phyloP scores from a whole-genome alignment of 2,888 invertebrate species.

The Hemicrepidius hirtus region DNA sequence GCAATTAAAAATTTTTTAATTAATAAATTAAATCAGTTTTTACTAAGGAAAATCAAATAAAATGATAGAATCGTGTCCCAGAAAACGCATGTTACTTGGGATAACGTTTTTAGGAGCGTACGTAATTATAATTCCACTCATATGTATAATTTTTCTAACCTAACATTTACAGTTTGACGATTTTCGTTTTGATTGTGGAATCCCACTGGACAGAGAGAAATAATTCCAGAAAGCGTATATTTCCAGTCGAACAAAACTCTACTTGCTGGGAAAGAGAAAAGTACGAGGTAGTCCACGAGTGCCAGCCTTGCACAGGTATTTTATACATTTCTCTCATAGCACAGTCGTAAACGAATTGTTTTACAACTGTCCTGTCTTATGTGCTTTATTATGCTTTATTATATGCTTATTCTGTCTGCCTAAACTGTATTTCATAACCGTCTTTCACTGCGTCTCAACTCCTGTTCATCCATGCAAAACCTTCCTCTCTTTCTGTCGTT shows the following conservation, averaged over 20 bases:
- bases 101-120: conserved; percentile 85
- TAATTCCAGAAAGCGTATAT: conserved; percentile 75
- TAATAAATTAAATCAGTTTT: no score
- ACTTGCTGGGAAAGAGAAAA: conserved; percentile 85
- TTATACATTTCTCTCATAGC: no score
- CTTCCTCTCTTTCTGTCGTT: conserved; percentile 27
- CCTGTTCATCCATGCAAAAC: no score
- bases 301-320: conserved; percentile 88
- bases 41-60: not conserved
- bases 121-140: no score
- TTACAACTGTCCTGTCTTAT: no score
- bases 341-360: no score
- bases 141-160: conserved; percentile 46
- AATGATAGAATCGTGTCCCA: conserved; percentile 91
- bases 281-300: conserved; percentile 83
- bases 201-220: conserved; percentile 81
- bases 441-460: no score
- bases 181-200: conserved; percentile 88
- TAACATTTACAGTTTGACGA: conserved; percentile 80
- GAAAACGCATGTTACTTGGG: conserved; percentile 87
- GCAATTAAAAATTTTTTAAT: no score
- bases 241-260: conserved; percentile 84
- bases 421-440: no score
- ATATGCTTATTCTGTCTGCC: no score
- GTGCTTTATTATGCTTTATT: no score